A percentile compares a stretch with the other conserved stretches of the same genome.
Conservation (phyloP, 2,113 vertebrate genomes). For the Hymenochirus boettgeri region DNA sequence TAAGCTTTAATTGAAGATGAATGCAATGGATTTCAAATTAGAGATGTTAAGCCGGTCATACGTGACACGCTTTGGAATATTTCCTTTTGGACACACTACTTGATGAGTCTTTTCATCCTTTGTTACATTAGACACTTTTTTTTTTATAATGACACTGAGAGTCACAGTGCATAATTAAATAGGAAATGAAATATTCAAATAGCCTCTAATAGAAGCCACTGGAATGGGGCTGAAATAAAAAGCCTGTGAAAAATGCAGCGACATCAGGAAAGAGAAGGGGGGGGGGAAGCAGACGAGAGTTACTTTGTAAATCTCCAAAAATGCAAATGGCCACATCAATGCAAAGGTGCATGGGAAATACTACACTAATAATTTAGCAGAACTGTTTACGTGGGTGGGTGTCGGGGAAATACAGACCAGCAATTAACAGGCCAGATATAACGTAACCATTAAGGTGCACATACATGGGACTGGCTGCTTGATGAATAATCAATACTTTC, state of each 20-base stretch:
- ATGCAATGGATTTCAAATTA: slow-evolving; percentile 88
- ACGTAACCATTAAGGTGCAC: too few relatives aligned
- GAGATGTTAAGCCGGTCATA: slow-evolving; percentile 85
- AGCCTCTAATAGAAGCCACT: slow-evolving; percentile 97
- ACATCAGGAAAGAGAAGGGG: slow-evolving; percentile 55
- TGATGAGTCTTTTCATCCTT: slow-evolving; percentile 97
- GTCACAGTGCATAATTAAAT: slow-evolving; percentile 99
- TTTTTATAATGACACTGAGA: slow-evolving; percentile 98
- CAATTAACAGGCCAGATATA: too few relatives aligned
- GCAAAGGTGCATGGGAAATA: slow-evolving; percentile 75
- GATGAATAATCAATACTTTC: too few relatives aligned
- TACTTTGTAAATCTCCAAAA: slow-evolving; percentile 85
- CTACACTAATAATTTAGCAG: slow-evolving; percentile 49
- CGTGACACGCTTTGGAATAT: slow-evolving; percentile 96
- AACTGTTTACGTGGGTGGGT: slow-evolving; percentile 60
- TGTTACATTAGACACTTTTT: slow-evolving; percentile 88
- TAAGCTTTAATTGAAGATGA: slow-evolving; percentile 91
- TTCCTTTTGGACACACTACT: slow-evolving; percentile 83
- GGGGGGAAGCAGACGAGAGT: slow-evolving; percentile 79
- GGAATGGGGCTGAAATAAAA: slow-evolving; percentile 90
- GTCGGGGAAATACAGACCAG: too few relatives aligned
- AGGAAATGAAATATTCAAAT: slow-evolving; percentile 99
- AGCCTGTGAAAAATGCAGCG: slow-evolving; percentile 78
- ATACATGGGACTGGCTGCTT: too few relatives aligned
- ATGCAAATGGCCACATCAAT: slow-evolving; percentile 79